Percentiles rank a stretch among this genome's conserved stretches.
Evolutionary conservation across 2,888 invertebrate genomes (phyloP).

Genomic region (Pyrochroa serraticornis): DNA sequence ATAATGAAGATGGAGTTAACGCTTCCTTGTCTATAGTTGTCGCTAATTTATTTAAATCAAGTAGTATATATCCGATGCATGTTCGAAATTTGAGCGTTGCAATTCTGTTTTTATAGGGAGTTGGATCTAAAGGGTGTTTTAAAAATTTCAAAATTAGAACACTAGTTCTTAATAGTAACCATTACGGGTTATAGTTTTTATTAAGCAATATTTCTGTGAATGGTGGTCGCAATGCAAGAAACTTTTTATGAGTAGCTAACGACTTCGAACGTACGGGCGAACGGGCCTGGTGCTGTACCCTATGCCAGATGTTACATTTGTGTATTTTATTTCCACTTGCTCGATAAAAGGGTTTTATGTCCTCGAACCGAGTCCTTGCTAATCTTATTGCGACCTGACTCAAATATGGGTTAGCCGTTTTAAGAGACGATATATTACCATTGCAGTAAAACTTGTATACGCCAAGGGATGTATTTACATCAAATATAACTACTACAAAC

Average conservation of each 20-base stretch:
- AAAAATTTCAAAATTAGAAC: conserved; percentile 1
- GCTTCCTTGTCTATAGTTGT: not conserved
- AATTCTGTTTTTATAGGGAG: not conserved
- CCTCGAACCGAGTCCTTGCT: conserved; percentile 38
- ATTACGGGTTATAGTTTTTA: conserved; percentile 19
- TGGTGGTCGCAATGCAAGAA: conserved; percentile 28
- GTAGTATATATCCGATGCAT: not conserved
- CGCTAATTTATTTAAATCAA: conserved; percentile 5
- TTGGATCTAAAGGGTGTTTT: not conserved
- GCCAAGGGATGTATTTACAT: conserved; percentile 22
- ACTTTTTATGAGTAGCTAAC: conserved; percentile 39
- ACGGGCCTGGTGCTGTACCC: conserved; percentile 27
- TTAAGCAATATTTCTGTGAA: conserved; percentile 24
- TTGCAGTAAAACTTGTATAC: conserved; percentile 28
- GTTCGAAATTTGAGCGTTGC: not conserved
- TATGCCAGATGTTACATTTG: conserved; percentile 39
- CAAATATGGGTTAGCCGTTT: conserved; percentile 38
- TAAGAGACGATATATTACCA: conserved; percentile 32
- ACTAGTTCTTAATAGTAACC: not conserved
- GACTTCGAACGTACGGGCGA: conserved; percentile 34
- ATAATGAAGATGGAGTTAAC: no score
- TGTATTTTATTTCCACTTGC: conserved; percentile 39
- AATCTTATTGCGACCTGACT: conserved; percentile 40
- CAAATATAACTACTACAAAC: conserved; percentile 22
- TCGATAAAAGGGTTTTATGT: conserved; percentile 41